phyloP scores from a whole-genome alignment of 2,888 invertebrate genomes.

The Agrochola circellaris region DNA sequence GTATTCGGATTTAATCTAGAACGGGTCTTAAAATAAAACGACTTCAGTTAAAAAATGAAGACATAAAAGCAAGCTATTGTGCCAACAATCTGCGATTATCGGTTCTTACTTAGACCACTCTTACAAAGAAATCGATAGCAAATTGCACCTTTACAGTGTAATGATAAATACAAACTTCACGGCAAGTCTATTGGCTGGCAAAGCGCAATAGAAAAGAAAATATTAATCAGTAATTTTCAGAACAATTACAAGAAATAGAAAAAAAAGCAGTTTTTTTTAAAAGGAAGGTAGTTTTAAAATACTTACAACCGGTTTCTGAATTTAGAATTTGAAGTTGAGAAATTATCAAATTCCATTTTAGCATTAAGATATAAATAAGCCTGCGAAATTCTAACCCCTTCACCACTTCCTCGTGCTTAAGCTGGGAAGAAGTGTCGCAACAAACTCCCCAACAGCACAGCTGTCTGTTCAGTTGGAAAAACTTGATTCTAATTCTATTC shows the following conservation, averaged over 20 bases:
- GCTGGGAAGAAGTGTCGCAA: no score
- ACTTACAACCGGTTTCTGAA: background rate
- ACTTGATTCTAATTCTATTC: no score
- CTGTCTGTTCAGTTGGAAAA: no score
- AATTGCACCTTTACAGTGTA: slow-evolving; percentile 39
- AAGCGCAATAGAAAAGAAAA: slow-evolving; percentile 3
- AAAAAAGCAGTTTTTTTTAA: background rate
- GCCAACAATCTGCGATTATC: background rate
- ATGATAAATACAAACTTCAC: background rate
- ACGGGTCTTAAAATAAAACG: background rate
- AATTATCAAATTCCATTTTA: background rate
- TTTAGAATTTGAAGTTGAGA: background rate
- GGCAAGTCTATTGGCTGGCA: background rate
- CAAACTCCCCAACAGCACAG: no score
- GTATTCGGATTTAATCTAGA: background rate
- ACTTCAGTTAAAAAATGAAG: background rate
- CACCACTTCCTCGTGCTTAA: no score
- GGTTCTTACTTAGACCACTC: slow-evolving; percentile 7
- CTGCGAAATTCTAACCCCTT: no score
- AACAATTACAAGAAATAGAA: background rate
- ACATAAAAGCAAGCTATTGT: background rate
- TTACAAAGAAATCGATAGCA: slow-evolving; percentile 42
- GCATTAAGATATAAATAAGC: no score
- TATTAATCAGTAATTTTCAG: slow-evolving; percentile 14
- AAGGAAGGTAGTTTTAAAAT: background rate